Conservation (phyloP, 2,797 vertebrate species). For the Lutjanus argentimaculatus region DNA sequence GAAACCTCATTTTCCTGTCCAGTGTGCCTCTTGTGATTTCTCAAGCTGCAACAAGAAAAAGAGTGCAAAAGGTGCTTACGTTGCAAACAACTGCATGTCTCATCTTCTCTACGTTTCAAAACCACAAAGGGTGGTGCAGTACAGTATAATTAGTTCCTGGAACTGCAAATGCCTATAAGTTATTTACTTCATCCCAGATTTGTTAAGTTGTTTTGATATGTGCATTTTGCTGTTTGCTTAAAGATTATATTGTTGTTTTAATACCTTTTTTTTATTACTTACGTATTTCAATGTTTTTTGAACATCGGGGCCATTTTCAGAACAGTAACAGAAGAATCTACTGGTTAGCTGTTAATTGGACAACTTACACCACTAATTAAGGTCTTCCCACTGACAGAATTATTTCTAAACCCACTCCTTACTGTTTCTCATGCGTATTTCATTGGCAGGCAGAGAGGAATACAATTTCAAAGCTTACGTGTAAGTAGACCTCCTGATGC, state of each 20-base stretch:
- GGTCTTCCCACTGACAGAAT: conserved; percentile 23
- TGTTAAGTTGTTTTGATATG: background rate
- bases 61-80: background rate
- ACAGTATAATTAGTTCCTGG: background rate
- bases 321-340: background rate
- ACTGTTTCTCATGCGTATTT: conserved; percentile 14
- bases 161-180: background rate
- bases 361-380: conserved; percentile 36
- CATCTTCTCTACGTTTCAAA: background rate
- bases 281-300: background rate
- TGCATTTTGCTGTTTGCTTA: too few species aligned
- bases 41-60: background rate
- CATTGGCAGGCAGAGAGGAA: conserved; percentile 29
- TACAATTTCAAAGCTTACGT: conserved; percentile 32
- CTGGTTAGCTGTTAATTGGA: conserved; percentile 34
- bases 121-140: background rate
- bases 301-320: background rate
- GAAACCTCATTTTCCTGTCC: background rate
- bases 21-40: conserved; percentile 1
- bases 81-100: background rate
- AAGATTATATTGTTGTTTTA: background rate
- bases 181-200: background rate
- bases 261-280: conserved; percentile 5
- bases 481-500: conserved; percentile 33
- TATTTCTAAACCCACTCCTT: conserved; percentile 26